Percentiles rank a stretch among this genome's conserved stretches.
Evolutionary conservation across 2,797 vertebrate genomes (phyloP).

Genomic region (Hippopotamyrus pictus): DNA sequence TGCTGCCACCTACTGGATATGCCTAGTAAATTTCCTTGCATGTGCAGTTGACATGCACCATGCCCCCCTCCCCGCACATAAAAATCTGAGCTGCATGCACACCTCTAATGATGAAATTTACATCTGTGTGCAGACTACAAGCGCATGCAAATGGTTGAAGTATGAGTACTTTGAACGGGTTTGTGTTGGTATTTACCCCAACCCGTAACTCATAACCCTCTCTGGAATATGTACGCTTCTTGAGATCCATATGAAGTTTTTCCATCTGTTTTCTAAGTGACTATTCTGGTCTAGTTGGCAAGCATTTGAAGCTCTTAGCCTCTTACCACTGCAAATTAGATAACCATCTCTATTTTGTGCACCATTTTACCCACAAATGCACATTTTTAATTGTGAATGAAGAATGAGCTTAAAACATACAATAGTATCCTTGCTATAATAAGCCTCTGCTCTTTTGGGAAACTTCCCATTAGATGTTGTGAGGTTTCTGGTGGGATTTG

Average conservation of each 20-base stretch:
- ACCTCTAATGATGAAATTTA: background rate
- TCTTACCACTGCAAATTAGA: background rate
- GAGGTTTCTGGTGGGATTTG: background rate
- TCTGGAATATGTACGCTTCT: background rate
- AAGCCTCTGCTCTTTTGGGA: background rate
- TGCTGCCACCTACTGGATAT: background rate
- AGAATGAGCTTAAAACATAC: background rate
- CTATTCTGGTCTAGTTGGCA: background rate
- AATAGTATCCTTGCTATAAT: background rate
- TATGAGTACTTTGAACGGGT: background rate
- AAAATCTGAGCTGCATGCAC: background rate
- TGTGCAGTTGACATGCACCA: background rate
- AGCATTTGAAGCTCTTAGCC: background rate
- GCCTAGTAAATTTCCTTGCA: background rate
- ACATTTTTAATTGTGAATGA: background rate
- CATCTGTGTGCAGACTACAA: background rate
- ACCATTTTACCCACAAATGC: background rate
- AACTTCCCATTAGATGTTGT: background rate
- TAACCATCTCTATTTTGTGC: background rate
- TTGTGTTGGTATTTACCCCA: background rate
- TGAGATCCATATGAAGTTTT: background rate
- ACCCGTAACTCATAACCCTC: background rate
- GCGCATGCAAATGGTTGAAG: background rate
- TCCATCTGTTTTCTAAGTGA: background rate
- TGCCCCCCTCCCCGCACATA: background rate